Percentiles rank a stretch among this genome's conserved stretches.
These are phyloP conservation scores for Stegophylla sp. DNA, from an alignment of 2,888 invertebrate genomes.

Conservation along the genomic window DNA sequence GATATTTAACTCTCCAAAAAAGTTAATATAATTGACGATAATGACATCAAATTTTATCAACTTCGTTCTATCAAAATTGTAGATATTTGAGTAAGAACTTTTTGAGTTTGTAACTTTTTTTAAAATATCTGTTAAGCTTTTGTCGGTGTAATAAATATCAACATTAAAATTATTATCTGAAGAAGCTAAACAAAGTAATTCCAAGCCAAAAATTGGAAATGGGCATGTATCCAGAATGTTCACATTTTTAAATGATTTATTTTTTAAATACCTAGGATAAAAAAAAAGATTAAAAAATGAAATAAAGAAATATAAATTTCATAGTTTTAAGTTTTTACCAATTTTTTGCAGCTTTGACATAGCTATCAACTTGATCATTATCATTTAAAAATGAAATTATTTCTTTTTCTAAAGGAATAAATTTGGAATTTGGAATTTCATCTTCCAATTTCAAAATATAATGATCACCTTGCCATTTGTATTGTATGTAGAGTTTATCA, in stretches of 20 bases:
- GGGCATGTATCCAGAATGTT: constrained; percentile 70
- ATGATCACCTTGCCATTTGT: constrained; percentile 66
- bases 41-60: constrained; percentile 68
- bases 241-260: constrained; percentile 64
- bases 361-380: constrained; percentile 65
- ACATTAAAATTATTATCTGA: constrained; percentile 64
- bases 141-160: constrained; percentile 66
- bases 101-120: constrained; percentile 65
- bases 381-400: constrained; percentile 68
- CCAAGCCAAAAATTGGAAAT: constrained; percentile 72
- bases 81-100: neutral
- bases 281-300: neutral
- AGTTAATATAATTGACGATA: constrained; percentile 68
- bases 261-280: constrained; percentile 59
- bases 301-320: neutral
- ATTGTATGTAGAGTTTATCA: constrained; percentile 64
- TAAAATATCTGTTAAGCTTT: constrained; percentile 66
- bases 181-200: constrained; percentile 65
- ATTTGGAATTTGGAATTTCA: constrained; percentile 63
- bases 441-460: constrained; percentile 63
- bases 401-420: constrained; percentile 64
- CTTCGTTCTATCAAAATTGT: constrained; percentile 62
- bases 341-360: constrained; percentile 64
- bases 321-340: constrained; percentile 9
- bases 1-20: constrained; percentile 70